Conservation (phyloP, 2,113 vertebrate genomes). For the Muntiacus reevesi region DNA sequence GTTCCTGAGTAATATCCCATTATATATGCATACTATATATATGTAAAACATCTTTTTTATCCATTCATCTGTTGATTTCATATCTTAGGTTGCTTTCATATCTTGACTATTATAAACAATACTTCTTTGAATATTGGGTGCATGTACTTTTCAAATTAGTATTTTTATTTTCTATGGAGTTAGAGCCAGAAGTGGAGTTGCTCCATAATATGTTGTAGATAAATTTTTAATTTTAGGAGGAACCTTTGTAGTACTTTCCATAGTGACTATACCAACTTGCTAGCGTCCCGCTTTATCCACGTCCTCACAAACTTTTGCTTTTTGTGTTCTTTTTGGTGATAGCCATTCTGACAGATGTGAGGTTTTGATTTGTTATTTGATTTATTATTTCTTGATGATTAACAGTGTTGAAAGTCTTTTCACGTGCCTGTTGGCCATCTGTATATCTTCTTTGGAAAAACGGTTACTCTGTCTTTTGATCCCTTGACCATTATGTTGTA, state of each 20-base stretch:
- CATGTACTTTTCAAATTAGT: not conserved
- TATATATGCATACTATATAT: not conserved
- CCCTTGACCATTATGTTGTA: not conserved
- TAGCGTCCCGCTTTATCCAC: not conserved
- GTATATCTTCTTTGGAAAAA: not conserved
- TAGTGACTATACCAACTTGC: not conserved
- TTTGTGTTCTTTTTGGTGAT: not conserved
- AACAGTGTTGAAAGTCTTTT: not conserved
- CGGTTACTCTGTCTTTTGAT: not conserved
- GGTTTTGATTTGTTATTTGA: not conserved
- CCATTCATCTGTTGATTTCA: not conserved
- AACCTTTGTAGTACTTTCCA: not conserved
- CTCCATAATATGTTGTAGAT: not conserved
- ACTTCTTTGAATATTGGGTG: not conserved
- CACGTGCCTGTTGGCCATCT: not conserved
- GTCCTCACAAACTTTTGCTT: not conserved
- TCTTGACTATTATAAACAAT: not conserved
- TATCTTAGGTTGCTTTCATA: not conserved
- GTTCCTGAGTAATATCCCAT: not conserved
- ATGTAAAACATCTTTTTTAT: not conserved
- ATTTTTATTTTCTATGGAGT: not conserved
- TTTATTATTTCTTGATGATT: not conserved
- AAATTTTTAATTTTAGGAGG: not conserved
- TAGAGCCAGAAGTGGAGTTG: not conserved
- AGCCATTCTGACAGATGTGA: not conserved